Percentiles rank a stretch among this genome's conserved stretches.
phyloP scores from a whole-genome alignment of 2,797 vertebrate genomes.

The Poeciliopsis turneri region DNA sequence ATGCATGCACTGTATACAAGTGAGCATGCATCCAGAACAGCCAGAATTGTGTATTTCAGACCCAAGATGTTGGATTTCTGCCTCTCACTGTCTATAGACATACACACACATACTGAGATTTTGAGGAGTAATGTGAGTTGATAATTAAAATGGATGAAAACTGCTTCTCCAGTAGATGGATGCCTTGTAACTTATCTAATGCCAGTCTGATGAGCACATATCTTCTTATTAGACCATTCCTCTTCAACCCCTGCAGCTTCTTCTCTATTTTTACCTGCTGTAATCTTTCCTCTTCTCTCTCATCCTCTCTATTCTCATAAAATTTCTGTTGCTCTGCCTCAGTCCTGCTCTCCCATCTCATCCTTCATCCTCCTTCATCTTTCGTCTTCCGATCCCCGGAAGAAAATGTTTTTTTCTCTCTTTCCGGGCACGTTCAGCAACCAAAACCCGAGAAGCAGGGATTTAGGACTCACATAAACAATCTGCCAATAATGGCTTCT shows the following conservation, averaged over 20 bases:
- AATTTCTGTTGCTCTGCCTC: constrained; percentile 7
- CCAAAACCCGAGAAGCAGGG: constrained; percentile 36
- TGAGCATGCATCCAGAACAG: constrained; percentile 14
- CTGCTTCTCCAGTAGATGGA: neutral
- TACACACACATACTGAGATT: neutral
- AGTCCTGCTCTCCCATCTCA: constrained; percentile 5
- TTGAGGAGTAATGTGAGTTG: neutral
- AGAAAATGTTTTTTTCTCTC: constrained; percentile 34
- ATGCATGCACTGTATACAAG: constrained; percentile 38
- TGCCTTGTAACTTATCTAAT: constrained; percentile 1
- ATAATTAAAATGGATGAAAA: constrained; percentile 17
- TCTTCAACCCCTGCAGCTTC: constrained; percentile 28
- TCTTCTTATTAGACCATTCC: constrained; percentile 27
- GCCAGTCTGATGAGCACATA: constrained; percentile 14
- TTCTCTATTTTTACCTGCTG: constrained; percentile 28
- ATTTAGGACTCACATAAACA: constrained; percentile 38
- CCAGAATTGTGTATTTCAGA: constrained; percentile 11
- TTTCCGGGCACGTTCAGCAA: constrained; percentile 66
- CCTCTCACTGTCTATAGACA: neutral
- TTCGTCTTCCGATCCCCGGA: neutral
- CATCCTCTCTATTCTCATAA: constrained; percentile 5
- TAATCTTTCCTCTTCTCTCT: constrained; percentile 7
- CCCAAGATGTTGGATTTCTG: neutral
- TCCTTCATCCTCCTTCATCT: constrained; percentile 12
- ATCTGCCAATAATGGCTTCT: neutral